Base-by-base conservation (phyloP, 2,888 invertebrate species). In the Lymantria dispar region DNA sequence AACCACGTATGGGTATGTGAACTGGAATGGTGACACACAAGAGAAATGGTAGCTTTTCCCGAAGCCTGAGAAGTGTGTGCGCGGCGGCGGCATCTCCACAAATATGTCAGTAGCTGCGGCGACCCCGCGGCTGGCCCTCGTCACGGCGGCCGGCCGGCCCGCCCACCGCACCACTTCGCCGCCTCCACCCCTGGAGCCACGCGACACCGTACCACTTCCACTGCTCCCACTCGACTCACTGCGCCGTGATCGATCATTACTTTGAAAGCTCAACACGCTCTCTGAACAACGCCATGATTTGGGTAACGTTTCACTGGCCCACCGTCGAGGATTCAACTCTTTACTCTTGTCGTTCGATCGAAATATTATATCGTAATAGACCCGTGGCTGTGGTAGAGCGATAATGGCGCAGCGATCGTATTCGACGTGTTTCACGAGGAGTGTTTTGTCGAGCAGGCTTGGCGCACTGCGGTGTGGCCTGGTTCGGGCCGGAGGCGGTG, bases 21-120 rank as follows among this genome's bases (percentile, higher is more conserved):
- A 91, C 61, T 90, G 87, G 72, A 91, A 91, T 56, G 91, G 91
- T 68, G 91, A 91, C 79, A 91, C 91, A 78, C 91, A 91, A 80
- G 91, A 91, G 88, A 85, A 89, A 77, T 91, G 91, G 82, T 91
- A 91, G 74, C 88, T 90, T 65, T 90, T 89, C 74, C 91, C 91
- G 78, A 91, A 90, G 84, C 89, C 88, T 62, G 91, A 80, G 70
- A 91, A 91, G 86, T 86, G 88, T 68, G 85, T 80, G 82, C 85
- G 83, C 76, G 83, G 78, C 80, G 87, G 85, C 82, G 88, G 89
- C 84, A 90, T 80, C 70, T 85, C 83, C 69, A 89, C 81, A 74
- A 75, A 83, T 69, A 90, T 76, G 78, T 89, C 89, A 70, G 86
- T 85, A 83, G 86, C 84, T 74, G 83, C 83, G 81, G 83, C 84